Conservation (phyloP, 2,888 invertebrate genomes). For the Morpho achilles region DNA sequence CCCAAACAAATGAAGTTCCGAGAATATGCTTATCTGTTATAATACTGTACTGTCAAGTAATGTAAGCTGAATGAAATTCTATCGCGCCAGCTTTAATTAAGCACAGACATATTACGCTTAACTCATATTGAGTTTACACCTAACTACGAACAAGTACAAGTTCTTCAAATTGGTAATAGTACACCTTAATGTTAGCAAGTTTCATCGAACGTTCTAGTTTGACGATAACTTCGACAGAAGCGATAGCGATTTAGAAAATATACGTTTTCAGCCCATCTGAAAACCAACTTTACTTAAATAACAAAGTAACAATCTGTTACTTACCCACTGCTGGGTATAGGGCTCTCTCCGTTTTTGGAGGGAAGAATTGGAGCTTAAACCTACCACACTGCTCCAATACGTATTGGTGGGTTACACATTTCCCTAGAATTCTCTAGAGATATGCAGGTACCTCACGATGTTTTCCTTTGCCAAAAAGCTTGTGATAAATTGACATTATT, state of each 20-base stretch:
- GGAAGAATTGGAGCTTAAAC: no score
- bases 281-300: not conserved
- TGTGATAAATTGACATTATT: no score
- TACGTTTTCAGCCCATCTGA: not conserved
- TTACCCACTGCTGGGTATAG: no score
- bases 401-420: no score
- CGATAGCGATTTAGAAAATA: conserved; percentile 8
- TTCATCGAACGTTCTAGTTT: conserved; percentile 23
- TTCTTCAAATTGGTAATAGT: conserved; percentile 34
- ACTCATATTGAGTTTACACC: conserved; percentile 30
- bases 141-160: conserved; percentile 23
- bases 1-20: no score
- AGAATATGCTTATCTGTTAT: no score
- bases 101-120: conserved; percentile 23
- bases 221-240: not conserved
- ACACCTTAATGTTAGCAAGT: conserved; percentile 29
- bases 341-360: no score
- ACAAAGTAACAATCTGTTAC: not conserved
- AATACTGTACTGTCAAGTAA: not conserved
- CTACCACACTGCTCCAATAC: no score
- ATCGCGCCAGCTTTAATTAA: conserved; percentile 22
- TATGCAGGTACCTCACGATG: no score
- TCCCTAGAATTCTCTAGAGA: no score
- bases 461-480: no score
- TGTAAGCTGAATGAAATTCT: conserved; percentile 16